Evolutionary conservation across 2,888 invertebrate species (phyloP).

Genomic region (Adineta ricciae): DNA sequence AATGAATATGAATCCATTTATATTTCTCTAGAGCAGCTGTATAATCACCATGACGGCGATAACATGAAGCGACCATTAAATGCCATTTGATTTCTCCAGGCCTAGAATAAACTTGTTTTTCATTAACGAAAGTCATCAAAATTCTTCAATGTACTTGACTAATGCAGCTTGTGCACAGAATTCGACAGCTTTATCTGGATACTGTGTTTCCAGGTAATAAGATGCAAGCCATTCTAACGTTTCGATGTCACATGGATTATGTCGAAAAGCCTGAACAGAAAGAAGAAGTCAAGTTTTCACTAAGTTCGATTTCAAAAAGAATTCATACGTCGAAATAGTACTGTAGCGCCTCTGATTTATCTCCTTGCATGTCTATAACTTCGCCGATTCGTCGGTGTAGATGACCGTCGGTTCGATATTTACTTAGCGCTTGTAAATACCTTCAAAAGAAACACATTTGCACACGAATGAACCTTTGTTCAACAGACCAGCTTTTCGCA

Average conservation of each 20-base stretch:
- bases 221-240: slow-evolving; percentile 79
- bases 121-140: too few relatives aligned
- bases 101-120: slow-evolving; percentile 40
- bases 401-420: slow-evolving; percentile 69
- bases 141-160: not conserved
- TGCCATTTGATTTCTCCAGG: slow-evolving; percentile 74
- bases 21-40: slow-evolving; percentile 70
- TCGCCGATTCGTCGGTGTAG: slow-evolving; percentile 78
- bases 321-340: slow-evolving; percentile 68
- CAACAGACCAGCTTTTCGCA: slow-evolving; percentile 53
- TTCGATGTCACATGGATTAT: slow-evolving; percentile 54
- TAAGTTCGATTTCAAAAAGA: too few relatives aligned
- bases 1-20: slow-evolving; percentile 71
- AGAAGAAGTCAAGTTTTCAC: too few relatives aligned
- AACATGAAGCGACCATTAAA: slow-evolving; percentile 72
- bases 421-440: slow-evolving; percentile 43
- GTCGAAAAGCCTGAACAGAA: slow-evolving; percentile 33
- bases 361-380: slow-evolving; percentile 76
- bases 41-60: slow-evolving; percentile 70
- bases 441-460: not conserved
- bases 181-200: slow-evolving; percentile 68
- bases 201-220: slow-evolving; percentile 75
- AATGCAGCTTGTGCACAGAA: slow-evolving; percentile 60
- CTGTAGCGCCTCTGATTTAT: slow-evolving; percentile 77
- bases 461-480: not conserved